Conservation (phyloP, 2,797 vertebrate genomes). For the Brachymystax lenok region DNA sequence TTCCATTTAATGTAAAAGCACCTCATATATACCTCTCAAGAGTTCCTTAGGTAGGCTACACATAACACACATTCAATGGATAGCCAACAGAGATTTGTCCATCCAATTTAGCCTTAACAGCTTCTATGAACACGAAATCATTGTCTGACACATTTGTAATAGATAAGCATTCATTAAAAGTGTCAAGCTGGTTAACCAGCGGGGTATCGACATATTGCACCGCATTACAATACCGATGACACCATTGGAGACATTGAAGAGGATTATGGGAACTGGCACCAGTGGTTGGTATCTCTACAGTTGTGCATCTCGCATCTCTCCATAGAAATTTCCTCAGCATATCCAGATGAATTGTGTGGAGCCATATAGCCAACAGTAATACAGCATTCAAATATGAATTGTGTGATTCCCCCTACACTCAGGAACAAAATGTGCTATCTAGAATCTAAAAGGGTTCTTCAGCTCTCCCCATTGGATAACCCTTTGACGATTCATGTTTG, state of each 20-base stretch:
- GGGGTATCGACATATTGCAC: slow-evolving; percentile 43
- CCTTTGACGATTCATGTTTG: too few relatives aligned
- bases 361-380: neutral
- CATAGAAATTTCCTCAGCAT: neutral
- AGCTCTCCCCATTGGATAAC: too few relatives aligned
- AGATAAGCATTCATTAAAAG: slow-evolving; percentile 29
- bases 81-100: neutral
- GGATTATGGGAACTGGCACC: neutral
- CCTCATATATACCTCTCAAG: neutral
- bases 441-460: too few relatives aligned
- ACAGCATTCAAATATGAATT: neutral
- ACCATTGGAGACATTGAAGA: slow-evolving; percentile 45
- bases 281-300: neutral
- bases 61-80: neutral
- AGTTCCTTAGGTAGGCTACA: neutral
- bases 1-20: neutral
- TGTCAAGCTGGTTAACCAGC: slow-evolving; percentile 37
- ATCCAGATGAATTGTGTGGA: too few relatives aligned
- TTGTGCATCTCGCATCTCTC: neutral
- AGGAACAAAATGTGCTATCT: neutral
- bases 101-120: neutral
- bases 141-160: slow-evolving; percentile 32
- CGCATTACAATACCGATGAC: slow-evolving; percentile 56
- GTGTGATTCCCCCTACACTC: neutral
- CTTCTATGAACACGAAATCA: neutral